Base-by-base conservation (phyloP, 2,113 vertebrate genomes). In the Pheucticus melanocephalus region DNA sequence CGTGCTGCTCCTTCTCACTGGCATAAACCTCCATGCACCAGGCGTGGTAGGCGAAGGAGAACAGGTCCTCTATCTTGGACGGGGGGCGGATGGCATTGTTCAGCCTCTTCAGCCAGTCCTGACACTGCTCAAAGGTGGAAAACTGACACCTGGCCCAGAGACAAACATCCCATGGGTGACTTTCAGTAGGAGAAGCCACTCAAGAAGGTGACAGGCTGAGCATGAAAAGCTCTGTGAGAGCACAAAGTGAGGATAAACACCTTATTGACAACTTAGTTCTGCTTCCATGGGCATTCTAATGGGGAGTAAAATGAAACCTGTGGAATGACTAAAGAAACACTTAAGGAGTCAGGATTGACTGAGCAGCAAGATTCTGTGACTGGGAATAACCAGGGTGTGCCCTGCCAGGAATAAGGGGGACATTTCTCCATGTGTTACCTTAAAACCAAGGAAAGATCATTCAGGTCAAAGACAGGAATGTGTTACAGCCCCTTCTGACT, bases 1-100 rank as follows among this genome's bases (percentile, higher is more conserved):
- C 99, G 2, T 99, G 99, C 95, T 99, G 99, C 64, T 99, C 99
- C 97, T 99, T 99, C 56, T 99, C 99, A 16, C 99, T 99, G 5
- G 99, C 99, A 0, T 99, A 99, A 35, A 99, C 98, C 61, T 99
- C 98, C 98, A 99, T 99, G 88, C 99, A 99, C 99, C 99, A 99
- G 35, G 99, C 99, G 2, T 99, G 99, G 90, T 99, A 99, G 73
- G 99, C 99, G 19, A 99, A 99, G 5, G 99, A 99, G 96, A 99
- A 99, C 19, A 99, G 99, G 90, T 99, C 99, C 95, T 99, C 99
- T 77, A 99, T 98, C 88, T 98, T 99, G 28, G 98, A 96, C 2
- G 99, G 99, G 12, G 99, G 99, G 31, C 98, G 98, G 64, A 99
- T 98, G 11, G 97, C 98, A 12, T 92, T 97, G 66, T 97, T 98